Base-by-base conservation (phyloP, 2,113 vertebrate species). In the Pygoscelis antarcticus region DNA sequence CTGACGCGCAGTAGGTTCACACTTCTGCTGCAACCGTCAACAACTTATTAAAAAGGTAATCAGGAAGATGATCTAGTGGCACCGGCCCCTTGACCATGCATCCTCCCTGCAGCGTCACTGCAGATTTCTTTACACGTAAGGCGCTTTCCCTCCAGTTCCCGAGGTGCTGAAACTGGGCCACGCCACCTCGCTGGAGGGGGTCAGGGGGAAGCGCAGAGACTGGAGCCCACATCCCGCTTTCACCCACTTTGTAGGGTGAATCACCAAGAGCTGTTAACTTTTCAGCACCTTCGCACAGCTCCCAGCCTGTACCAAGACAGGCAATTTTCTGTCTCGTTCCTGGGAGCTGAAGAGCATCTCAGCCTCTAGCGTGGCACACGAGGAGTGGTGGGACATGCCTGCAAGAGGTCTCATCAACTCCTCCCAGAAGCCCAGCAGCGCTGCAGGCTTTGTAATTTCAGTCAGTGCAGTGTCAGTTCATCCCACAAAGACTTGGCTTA, bases 351-450 rank as follows among this genome's bases (percentile, higher is more conserved):
- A 46, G 65, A 74, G 79, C 83, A 44, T 10, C 65, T 32, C 70
- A 6, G 55, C 70, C 69, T 46, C 83, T 23, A 1, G 1, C 11
- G 1, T 1, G 2, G 47, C 55, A n/a, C 44, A 8, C 1, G 1
- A 26, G 51, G 38, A 12, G 10, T 0, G 8, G 44, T 49, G 66
- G 34, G n/a, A 70, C 30, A 4, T 4, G 46, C 46, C 71, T 52
- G 74, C 62, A 55, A 30, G 49, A 30, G 40, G 14, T 2, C 61
- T 76, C 77, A 44, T 61, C 40, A 46, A 2, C 61, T 44, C 27
- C 38, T 23, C 32, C 14, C 25, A 16, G 49, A 25, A 58, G 52
- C 62, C 38, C 65, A 44, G 64, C 46, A 78, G 49, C 0, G 0
- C 64, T 13, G 23, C 34, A n/a, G 29, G 23, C 34, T 62, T 36